Evolutionary conservation across 92 coral and sea anemone genomes (phyloP), one percentile per base, ranked within the genome.

Genomic region (Pocillopora grandis): DNA sequence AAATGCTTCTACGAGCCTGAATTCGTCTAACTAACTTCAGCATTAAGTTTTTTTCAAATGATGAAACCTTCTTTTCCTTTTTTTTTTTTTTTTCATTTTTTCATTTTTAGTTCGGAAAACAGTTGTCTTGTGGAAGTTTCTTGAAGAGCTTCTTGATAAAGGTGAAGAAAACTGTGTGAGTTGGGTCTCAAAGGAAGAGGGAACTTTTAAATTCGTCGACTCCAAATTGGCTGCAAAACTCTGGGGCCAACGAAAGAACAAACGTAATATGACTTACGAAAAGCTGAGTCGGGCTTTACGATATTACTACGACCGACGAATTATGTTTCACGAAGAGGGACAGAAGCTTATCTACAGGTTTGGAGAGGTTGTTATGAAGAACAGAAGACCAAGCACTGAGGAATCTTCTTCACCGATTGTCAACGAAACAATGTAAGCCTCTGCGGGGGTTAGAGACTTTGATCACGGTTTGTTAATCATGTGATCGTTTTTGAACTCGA

Each of bases 281-380:
- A 94, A 94, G 92, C 84, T 94, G 95, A 94, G 98, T 71, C 86
- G 98, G 19, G 98, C 98, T 1, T 84, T 94, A 64, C 90, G 98
- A 2, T 94, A 94, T 55, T 94, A 94, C 80, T 94, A 94, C 65
- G 95, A 92, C 64, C 81, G 98, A 4, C 91, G 89, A 36, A 94
- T 94, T 15, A 90, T 94, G 84, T 85, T 86, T 21, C 98, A 94
- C 42, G 95, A 88, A 19, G 88, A 92, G 31, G 95, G 94, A 80
- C 98, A 94, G 67, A 94, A 94, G 67, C 80, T 94, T 37, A 91
- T 91, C 69, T 94, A 94, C 81, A 89, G 83, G 89, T 94, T 94
- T 85, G 98, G 98, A 0, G 94, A 92, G 58, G 92, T 88, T 33
- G 90, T 92, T 56, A 92, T 88, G 70, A 89, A 77, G 36, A 80